Evolutionary conservation across 2,888 invertebrate genomes (phyloP).

Genomic region (Ischnus inquisitorius): DNA sequence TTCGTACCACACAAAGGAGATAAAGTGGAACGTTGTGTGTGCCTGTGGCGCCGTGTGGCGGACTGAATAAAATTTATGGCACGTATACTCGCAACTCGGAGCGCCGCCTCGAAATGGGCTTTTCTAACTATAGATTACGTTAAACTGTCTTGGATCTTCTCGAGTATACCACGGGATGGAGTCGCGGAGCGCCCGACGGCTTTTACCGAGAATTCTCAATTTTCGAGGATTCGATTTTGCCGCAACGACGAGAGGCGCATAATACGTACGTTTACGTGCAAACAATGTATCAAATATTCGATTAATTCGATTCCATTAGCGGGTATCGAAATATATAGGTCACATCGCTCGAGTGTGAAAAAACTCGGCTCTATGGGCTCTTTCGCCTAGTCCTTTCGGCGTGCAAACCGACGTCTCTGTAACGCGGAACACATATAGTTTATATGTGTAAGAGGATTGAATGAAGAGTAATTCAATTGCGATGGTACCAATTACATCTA

Average conservation of each 20-base stretch:
- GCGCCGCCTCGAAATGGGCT: conserved; percentile 4
- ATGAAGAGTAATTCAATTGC: conserved; percentile 61
- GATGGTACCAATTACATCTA: conserved; percentile 41
- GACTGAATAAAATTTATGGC: conserved; percentile 69
- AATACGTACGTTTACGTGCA: neutral
- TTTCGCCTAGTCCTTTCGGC: neutral
- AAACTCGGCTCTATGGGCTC: conserved; percentile 50
- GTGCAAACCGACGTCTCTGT: neutral
- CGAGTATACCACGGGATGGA: neutral
- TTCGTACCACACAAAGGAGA: neutral
- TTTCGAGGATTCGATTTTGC: neutral
- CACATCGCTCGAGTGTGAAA: conserved; percentile 5
- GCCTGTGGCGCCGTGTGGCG: conserved; percentile 48
- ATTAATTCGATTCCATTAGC: conserved; percentile 7
- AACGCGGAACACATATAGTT: neutral
- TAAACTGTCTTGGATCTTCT: conserved; percentile 13
- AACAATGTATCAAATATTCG: neutral
- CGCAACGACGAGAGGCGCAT: neutral
- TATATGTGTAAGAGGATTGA: conserved; percentile 36
- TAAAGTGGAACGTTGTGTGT: conserved; percentile 1
- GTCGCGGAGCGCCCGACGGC: conserved; percentile 11
- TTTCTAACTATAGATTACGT: conserved; percentile 21
- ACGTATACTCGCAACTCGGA: conserved; percentile 61
- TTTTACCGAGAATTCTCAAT: conserved; percentile 32
- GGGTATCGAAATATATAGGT: neutral